Base-by-base conservation (phyloP, 2,113 vertebrate species). In the Hemiprocne comata region DNA sequence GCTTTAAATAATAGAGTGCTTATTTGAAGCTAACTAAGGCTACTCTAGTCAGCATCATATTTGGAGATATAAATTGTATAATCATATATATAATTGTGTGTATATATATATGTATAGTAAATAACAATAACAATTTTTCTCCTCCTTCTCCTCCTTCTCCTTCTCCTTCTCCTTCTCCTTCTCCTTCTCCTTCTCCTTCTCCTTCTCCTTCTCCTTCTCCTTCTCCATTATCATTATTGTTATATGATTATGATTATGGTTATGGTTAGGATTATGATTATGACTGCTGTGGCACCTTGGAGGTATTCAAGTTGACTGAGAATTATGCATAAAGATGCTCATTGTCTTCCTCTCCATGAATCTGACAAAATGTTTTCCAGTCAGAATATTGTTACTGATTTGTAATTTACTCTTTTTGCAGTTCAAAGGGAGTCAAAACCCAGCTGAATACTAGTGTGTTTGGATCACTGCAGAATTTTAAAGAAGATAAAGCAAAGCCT, bases 401-500 rank as follows among this genome's bases (percentile, higher is more conserved):
- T 82, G 38, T 57, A 72, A 58, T 57, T 60, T 2, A 46, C 85
- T 87, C 75, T 79, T 75, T n/a, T 82, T 65, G 21, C 88, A 99
- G 99, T 94, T 98, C 99, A 95, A 99, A 99, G 97, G 98, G 98
- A 79, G 97, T 99, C 72, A 99, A 99, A 98, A 97, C 99, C 54
- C 99, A 99, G 91, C 97, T 98, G 74, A 99, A 98, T 87, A 99
- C 99, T 6, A 98, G 98, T 79, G 97, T 99, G 94, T 99, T 99
- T 83, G 99, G 99, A 94, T 98, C 99, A 53, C 98, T 99, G 97
- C 99, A 99, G 98, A 99, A 99, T 97, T 98, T 99, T 75, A 99
- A 99, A 95, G 99, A 99, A 93, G 99, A 99, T 96, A 99, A 99
- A 97, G 94, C 97, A 91, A 99, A 99, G 97, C 98, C 99, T 2